Percentiles rank a stretch among this genome's conserved stretches.
Conservation (phyloP, 2,113 vertebrate genomes). For the zebrafish (Danio rerio) region DNA sequence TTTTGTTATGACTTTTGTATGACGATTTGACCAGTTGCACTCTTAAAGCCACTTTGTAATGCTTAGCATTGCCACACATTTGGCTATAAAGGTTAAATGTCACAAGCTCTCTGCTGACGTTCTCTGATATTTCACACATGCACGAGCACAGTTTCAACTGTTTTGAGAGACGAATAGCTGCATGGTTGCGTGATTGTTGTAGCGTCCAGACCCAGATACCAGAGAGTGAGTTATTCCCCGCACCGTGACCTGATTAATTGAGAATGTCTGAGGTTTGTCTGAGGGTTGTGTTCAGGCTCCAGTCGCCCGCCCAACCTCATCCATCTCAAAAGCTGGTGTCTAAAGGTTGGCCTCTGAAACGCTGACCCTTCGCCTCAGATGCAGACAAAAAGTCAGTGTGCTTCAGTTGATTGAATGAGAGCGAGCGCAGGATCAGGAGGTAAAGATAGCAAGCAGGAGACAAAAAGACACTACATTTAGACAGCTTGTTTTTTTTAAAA, state of each 20-base stretch:
- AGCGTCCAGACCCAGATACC: slow-evolving; percentile 70
- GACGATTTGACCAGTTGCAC: neutral
- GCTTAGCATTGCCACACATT: slow-evolving; percentile 47
- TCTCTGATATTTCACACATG: slow-evolving; percentile 40
- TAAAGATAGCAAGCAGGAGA: slow-evolving; percentile 52
- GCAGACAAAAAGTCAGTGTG: slow-evolving; percentile 52
- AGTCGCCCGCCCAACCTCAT: slow-evolving; percentile 46
- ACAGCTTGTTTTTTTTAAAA: slow-evolving; percentile 61
- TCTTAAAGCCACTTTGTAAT: neutral
- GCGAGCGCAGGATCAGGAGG: slow-evolving; percentile 48
- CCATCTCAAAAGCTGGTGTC: slow-evolving; percentile 50
- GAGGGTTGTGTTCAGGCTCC: slow-evolving; percentile 47
- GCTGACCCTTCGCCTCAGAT: slow-evolving; percentile 55
- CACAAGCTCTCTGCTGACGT: slow-evolving; percentile 68
- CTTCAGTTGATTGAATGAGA: slow-evolving; percentile 52
- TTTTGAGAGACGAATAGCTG: slow-evolving; percentile 52
- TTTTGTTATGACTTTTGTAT: too few relatives aligned
- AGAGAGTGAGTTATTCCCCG: slow-evolving; percentile 71
- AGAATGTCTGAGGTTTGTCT: slow-evolving; percentile 73
- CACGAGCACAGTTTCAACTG: slow-evolving; percentile 38
- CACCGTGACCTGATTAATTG: slow-evolving; percentile 77
- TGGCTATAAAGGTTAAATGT: slow-evolving; percentile 63
- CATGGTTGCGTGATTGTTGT: slow-evolving; percentile 65
- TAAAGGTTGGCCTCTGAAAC: slow-evolving; percentile 63
- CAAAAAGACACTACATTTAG: slow-evolving; percentile 68